Base-by-base conservation (phyloP, 2,797 vertebrate species). In the Coendou prehensilis region DNA sequence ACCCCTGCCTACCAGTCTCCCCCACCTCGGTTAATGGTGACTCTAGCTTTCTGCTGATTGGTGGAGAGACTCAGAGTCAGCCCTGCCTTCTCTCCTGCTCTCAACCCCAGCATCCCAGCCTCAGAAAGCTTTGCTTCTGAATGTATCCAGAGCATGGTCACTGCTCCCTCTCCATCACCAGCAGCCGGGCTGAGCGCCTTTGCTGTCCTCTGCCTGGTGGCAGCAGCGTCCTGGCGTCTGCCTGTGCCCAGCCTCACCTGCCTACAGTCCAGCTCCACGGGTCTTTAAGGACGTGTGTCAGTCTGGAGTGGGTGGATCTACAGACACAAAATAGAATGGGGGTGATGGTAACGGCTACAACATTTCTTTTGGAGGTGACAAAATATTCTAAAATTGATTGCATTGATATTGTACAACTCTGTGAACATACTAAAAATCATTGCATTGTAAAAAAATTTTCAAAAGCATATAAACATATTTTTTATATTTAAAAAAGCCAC, bases 191-290 rank as follows among this genome's bases (percentile, higher is more conserved):
- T 3, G 33, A 71, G 78, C 28, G 28, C 71, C 22, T 4, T 10
- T 0, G 0, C 4, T 52, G 22, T 63, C 37, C 41, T 2, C 54
- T 41, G 18, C 8, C 15, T 0, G 3, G 18, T 5, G 2, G 59
- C 10, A 41, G 63, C 59, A 4, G 57, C 17, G 41, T 78, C 6
- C 22, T 18, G 0, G 69, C 11, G 37, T 14, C 15, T 86, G 67
- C 61, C 11, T 4, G 13, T 64, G 22, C 67, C 37, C 61, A 83
- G 28, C 50, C 37, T 23, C n/a, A 50, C 30, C 87, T 6, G 33
- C 41, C 18, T 8, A 78, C 4, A 30, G 52, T 56, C 59, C 54
- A 45, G 33, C 69, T 83, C n/a, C 45, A 57, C 0, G 0, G 18
- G 30, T 30, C 54, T 78, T 75, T 56, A 23, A 69, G 52, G 76